A percentile compares a stretch with the other conserved stretches of the same genome.
phyloP scores from a whole-genome alignment of 1,140 invertebrate genomes.

The Drosophila truncata region DNA sequence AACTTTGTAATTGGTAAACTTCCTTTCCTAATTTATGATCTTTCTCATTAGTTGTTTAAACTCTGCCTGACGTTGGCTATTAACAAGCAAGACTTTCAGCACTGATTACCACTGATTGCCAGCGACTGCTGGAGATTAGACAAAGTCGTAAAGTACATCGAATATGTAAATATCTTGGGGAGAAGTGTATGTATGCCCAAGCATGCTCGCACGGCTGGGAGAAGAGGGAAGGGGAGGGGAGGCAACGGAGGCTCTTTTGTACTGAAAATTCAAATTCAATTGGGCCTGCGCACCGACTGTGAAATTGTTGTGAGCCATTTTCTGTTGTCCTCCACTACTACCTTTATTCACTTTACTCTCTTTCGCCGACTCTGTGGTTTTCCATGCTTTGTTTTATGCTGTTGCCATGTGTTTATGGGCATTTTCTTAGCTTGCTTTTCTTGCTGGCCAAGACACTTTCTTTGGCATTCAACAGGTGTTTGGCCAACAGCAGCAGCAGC shows the following conservation, averaged over 20 bases:
- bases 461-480: constrained; percentile 57
- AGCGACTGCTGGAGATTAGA: constrained; percentile 28
- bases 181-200: constrained; percentile 50
- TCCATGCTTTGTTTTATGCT: constrained; percentile 27
- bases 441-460: constrained; percentile 53
- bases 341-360: constrained; percentile 35
- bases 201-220: constrained; percentile 9
- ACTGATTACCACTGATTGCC: constrained; percentile 29
- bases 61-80: neutral
- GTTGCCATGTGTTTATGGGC: constrained; percentile 46
- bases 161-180: constrained; percentile 55
- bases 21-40: neutral
- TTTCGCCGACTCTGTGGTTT: constrained; percentile 37
- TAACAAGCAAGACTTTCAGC: constrained; percentile 13
- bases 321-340: constrained; percentile 23
- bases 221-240: neutral
- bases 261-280: constrained; percentile 31
- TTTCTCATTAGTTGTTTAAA: neutral
- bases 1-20: neutral
- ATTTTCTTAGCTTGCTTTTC: constrained; percentile 51
- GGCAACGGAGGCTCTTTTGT: constrained; percentile 14
- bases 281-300: constrained; percentile 62
- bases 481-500: constrained; percentile 20
- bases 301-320: constrained; percentile 69
- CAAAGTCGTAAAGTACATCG: constrained; percentile 58